Percentiles rank a stretch among this genome's conserved stretches.
Conservation (phyloP, 2,797 vertebrate species). For the Helicolenus hilgendorfi region DNA sequence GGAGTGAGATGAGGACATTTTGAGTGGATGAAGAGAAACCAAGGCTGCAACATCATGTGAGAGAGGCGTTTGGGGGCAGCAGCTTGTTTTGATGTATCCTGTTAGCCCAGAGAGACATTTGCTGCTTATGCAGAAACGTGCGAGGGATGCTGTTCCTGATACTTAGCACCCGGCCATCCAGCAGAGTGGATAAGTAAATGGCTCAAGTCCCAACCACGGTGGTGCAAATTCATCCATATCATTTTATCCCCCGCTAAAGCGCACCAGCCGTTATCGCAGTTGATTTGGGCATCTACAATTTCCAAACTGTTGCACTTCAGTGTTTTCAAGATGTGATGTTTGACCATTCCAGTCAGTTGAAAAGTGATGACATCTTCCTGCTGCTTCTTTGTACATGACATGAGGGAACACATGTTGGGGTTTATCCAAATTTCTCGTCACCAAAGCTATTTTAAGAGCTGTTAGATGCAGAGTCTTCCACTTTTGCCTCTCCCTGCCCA, state of each 20-base stretch:
- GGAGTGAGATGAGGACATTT: constrained; percentile 29
- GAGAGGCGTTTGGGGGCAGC: constrained; percentile 1
- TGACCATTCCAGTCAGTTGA: not conserved
- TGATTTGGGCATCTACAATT: not conserved
- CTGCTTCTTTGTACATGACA: constrained; percentile 34
- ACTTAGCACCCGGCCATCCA: constrained; percentile 52
- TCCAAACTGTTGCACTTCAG: not conserved
- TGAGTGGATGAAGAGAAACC: constrained; percentile 14
- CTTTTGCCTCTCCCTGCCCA: constrained; percentile 31
- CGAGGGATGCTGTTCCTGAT: constrained; percentile 62
- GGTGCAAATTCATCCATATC: constrained; percentile 32
- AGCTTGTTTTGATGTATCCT: constrained; percentile 77
- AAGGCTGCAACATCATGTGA: not conserved
- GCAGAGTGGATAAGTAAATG: not conserved
- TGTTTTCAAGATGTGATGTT: not conserved
- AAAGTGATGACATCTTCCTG: constrained; percentile 48
- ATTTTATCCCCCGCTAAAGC: constrained; percentile 14
- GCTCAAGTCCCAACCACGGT: not conserved
- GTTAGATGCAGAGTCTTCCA: constrained; percentile 38
- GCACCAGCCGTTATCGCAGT: not conserved
- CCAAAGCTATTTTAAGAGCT: constrained; percentile 73
- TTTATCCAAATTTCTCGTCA: constrained; percentile 50
- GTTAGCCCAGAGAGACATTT: constrained; percentile 80
- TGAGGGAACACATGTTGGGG: constrained; percentile 27
- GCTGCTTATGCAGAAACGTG: constrained; percentile 79